These are phyloP conservation scores for Gobio gobio DNA, from an alignment of 2,113 vertebrate species.

Conservation along the genomic window DNA sequence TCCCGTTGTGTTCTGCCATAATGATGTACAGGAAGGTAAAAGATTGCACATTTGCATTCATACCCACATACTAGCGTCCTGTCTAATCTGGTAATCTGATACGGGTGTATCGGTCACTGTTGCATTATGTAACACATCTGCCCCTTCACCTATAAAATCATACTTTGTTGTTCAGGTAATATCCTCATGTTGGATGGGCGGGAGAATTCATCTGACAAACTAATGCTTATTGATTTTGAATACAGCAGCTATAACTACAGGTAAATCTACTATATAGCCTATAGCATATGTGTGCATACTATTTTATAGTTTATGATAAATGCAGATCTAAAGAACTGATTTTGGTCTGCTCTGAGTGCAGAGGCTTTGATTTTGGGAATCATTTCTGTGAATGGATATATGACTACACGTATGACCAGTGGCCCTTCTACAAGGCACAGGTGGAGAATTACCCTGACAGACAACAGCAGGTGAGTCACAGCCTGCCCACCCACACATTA, in stretches of 20 bases:
- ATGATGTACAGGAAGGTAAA: conserved; percentile 94
- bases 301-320: background rate
- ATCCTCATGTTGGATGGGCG: conserved; percentile 80
- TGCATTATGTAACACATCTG: background rate
- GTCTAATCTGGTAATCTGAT: conserved; percentile 27
- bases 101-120: background rate
- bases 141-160: conserved; percentile 17
- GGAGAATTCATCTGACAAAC: conserved; percentile 69
- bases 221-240: conserved; percentile 97
- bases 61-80: background rate
- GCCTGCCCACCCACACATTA: background rate
- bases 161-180: conserved; percentile 78
- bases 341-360: conserved; percentile 56
- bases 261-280: conserved; percentile 59
- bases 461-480: conserved; percentile 84
- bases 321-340: background rate
- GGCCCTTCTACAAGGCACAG: conserved; percentile 82
- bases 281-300: background rate
- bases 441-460: conserved; percentile 81
- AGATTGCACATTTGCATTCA: background rate
- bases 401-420: conserved; percentile 85
- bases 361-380: conserved; percentile 94
- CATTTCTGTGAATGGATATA: conserved; percentile 96
- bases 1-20: conserved; percentile 94
- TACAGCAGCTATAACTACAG: conserved; percentile 98